Evolutionary conservation across 2,113 vertebrate genomes (phyloP).

Genomic region (Copsychus sechellarum): DNA sequence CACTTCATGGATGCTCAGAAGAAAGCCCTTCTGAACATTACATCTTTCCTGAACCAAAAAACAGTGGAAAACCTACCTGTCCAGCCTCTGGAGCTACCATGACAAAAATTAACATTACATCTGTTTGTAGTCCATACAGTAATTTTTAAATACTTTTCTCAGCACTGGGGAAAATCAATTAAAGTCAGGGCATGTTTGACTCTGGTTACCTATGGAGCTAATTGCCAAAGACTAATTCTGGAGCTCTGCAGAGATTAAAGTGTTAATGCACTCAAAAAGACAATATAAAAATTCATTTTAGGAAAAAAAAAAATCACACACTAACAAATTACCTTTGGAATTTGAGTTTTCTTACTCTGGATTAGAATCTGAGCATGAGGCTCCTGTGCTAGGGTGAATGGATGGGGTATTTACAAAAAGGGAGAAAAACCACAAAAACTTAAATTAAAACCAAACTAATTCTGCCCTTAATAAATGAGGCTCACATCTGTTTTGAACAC

Average conservation of each 20-base stretch:
- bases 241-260: not conserved
- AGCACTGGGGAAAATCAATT: not conserved
- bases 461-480: not conserved
- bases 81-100: not conserved
- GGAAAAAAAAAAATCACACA: not conserved
- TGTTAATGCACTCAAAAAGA: not conserved
- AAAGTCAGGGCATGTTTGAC: not conserved
- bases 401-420: not conserved
- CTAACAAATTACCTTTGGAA: not conserved
- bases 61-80: not conserved
- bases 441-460: constrained; percentile 40
- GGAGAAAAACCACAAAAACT: not conserved
- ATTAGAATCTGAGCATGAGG: not conserved
- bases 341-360: not conserved
- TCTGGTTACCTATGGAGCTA: not conserved
- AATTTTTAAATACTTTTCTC: not conserved
- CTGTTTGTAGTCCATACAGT: not conserved
- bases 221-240: not conserved
- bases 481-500: constrained; percentile 26
- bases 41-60: not conserved
- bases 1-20: not conserved
- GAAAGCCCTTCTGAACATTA: not conserved
- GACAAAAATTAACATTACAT: not conserved
- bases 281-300: not conserved
- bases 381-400: not conserved